Conservation (phyloP, 23 tunicate species). For the Ciona savignyi region DNA sequence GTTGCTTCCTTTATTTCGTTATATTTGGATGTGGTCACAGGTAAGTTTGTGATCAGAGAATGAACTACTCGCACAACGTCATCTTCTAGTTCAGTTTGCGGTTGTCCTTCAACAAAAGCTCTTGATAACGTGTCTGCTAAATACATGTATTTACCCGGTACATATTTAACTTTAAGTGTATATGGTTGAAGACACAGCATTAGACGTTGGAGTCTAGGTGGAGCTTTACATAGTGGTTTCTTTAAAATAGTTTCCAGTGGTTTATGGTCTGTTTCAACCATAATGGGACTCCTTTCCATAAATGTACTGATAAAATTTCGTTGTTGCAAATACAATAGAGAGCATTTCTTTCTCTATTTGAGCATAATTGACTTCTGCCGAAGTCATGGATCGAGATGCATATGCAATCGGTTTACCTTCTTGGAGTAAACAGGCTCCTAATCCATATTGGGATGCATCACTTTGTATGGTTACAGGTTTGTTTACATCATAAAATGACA, state of each 20-base stretch:
- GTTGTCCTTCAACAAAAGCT: not conserved
- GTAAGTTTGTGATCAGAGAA: not conserved
- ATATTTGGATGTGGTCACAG: not conserved
- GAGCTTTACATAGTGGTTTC: not conserved
- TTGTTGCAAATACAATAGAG: constrained; percentile 14
- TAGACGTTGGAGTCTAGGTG: not conserved
- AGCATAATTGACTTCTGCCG: constrained; percentile 23
- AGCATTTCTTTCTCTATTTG: constrained; percentile 31
- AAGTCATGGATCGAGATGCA: constrained; percentile 20
- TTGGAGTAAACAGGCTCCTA: constrained; percentile 17
- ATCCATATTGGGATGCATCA: constrained; percentile 24
- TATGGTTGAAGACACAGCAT: not conserved
- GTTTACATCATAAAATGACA: constrained; percentile 16
- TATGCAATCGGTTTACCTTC: constrained; percentile 11
- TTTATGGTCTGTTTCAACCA: constrained; percentile 7
- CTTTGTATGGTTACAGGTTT: constrained; percentile 17
- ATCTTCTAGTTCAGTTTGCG: not conserved
- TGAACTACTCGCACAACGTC: not conserved
- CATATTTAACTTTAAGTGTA: not conserved
- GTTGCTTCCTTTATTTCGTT: not conserved
- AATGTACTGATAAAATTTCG: constrained; percentile 30
- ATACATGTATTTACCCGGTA: not conserved
- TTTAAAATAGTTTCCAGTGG: constrained; percentile 1
- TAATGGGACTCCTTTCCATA: no score
- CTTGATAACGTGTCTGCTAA: not conserved